Evolutionary conservation across 2,888 invertebrate species (phyloP).

Genomic region (Drymonia ruficornis): DNA sequence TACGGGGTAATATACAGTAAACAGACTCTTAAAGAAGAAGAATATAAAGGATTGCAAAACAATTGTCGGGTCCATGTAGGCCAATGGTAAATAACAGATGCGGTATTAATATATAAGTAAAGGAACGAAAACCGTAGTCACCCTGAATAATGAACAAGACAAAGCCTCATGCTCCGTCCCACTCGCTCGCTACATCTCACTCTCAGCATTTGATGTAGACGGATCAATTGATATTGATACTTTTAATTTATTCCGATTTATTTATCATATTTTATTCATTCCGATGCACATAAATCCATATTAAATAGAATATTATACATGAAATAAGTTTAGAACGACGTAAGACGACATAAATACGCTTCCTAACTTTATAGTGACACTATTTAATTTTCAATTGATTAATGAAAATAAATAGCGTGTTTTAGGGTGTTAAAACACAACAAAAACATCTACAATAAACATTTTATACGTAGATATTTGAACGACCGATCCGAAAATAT

Average conservation of each 20-base stretch:
- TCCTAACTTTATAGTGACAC: too few species aligned
- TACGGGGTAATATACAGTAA: too few species aligned
- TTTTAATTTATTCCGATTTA: constrained; percentile 3
- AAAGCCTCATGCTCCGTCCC: constrained; percentile 36
- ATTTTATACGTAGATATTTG: background rate
- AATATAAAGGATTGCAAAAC: background rate
- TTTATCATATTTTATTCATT: too few species aligned
- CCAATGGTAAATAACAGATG: constrained; percentile 23
- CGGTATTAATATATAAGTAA: constrained; percentile 32
- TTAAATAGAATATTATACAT: too few species aligned
- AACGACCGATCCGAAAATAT: background rate
- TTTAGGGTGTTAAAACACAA: too few species aligned
- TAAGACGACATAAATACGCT: too few species aligned
- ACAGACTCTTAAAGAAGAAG: too few species aligned
- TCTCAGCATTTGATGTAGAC: constrained; percentile 17
- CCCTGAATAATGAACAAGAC: constrained; percentile 61
- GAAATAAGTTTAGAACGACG: too few species aligned
- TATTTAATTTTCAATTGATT: too few species aligned
- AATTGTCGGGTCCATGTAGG: constrained; percentile 22
- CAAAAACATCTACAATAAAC: background rate
- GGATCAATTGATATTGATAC: constrained; percentile 16
- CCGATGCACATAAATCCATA: too few species aligned
- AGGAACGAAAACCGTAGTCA: constrained; percentile 56
- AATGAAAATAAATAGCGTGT: too few species aligned
- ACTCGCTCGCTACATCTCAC: constrained; percentile 31